Percentiles rank a stretch among this genome's conserved stretches.
phyloP scores from a whole-genome alignment of 35 echinoderm and acorn worm species.

The Holothuria glaberrima region DNA sequence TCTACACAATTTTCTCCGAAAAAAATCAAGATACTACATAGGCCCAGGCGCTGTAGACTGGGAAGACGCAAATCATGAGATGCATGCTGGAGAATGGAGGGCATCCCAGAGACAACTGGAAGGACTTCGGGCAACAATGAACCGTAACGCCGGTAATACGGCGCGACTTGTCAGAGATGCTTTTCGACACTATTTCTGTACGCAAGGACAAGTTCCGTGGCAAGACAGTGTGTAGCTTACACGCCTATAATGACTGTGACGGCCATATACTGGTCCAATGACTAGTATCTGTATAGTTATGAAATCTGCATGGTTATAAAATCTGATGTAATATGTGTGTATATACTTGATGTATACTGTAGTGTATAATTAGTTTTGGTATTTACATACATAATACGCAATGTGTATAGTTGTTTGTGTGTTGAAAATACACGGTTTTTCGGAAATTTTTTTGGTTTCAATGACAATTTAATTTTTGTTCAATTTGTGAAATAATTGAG shows the following conservation, averaged over 20 bases:
- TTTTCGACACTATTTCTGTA: neutral
- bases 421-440: neutral
- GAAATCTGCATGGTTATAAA: too few relatives aligned
- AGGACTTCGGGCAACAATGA: neutral
- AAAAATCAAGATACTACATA: conserved; percentile 13
- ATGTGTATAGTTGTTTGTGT: conserved; percentile 2
- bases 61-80: conserved; percentile 20
- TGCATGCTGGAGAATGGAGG: conserved; percentile 23
- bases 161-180: conserved; percentile 14
- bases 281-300: neutral
- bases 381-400: neutral
- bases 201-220: conserved; percentile 17
- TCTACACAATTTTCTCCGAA: conserved; percentile 55
- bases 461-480: conserved; percentile 4
- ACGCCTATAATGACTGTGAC: neutral
- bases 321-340: too few relatives aligned
- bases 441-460: conserved; percentile 1
- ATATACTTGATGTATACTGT: conserved; percentile 1
- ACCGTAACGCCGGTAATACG: conserved; percentile 9
- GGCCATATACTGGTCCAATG: conserved; percentile 5
- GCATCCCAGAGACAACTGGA: conserved; percentile 23
- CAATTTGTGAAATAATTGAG: conserved; percentile 7
- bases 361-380: conserved; percentile 9
- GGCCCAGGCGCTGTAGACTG: conserved; percentile 17
- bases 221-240: conserved; percentile 5